phyloP scores from a whole-genome alignment of 2,113 vertebrate genomes.

The Arenaria interpres region DNA sequence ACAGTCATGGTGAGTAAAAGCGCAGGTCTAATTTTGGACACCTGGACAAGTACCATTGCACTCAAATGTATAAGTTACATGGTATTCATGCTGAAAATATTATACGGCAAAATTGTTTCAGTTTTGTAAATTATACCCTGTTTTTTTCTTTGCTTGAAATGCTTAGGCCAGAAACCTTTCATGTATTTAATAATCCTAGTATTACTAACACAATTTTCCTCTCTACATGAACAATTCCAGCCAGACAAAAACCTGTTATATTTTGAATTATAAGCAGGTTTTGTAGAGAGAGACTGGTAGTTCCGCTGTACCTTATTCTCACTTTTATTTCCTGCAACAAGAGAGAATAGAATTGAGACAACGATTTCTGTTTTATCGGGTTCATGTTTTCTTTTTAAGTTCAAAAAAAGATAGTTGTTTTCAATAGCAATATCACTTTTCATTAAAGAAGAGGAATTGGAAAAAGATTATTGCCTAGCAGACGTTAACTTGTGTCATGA shows the following conservation, averaged over 20 bases:
- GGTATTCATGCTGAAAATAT: neutral
- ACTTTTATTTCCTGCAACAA: neutral
- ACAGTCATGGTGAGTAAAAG: neutral
- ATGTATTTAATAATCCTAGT: conserved; percentile 3
- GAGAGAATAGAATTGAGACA: neutral
- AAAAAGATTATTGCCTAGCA: neutral
- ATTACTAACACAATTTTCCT: neutral
- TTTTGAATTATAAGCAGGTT: neutral
- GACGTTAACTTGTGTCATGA: neutral
- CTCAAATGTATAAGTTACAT: neutral
- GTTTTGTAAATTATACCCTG: neutral
- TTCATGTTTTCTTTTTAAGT: neutral
- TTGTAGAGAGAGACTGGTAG: neutral
- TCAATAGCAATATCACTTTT: neutral
- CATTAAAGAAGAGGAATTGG: neutral
- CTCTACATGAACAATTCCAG: neutral
- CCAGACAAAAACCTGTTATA: neutral
- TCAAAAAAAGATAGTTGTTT: neutral
- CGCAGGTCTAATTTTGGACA: neutral
- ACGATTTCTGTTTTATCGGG: neutral
- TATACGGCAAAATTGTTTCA: neutral
- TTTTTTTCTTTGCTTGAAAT: neutral
- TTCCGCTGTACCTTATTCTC: neutral
- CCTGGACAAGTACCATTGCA: neutral
- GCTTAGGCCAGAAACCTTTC: neutral